Evolutionary conservation across 2,888 invertebrate species (phyloP), one percentile per base, ranked within the genome.

Genomic region (Ormyrus pomaceus): DNA sequence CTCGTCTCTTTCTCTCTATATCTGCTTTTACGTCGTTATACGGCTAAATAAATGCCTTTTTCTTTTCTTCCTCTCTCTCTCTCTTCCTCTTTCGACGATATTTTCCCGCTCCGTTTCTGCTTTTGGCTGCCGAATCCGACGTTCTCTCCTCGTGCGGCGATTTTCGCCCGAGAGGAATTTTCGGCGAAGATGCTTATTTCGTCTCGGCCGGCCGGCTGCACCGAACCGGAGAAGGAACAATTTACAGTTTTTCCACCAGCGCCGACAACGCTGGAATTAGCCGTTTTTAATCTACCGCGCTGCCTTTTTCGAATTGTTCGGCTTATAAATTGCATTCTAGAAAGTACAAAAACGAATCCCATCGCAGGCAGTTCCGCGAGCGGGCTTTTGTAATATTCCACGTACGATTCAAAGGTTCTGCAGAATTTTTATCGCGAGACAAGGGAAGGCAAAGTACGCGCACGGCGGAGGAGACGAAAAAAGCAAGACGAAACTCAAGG

Each of bases 401-500:
- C 66, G 68, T 65, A 34, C 13, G 45, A 64, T 3, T 51, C 56
- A 48, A 72, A 72, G 34, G 62, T 72, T 74, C 51, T 9, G 64
- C 58, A 46, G 65, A 74, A 74, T 74, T 65, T 74, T 64, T 66
- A 74, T 66, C 66, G 66, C 5, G n/a, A 13, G 65, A 58, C 58
- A 13, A 70, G 70, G 58, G 58, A 46, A 51, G 70, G 58, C 1
- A n/a, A 34, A 34, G 34, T 34, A 4, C 34, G 58, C 48, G 48
- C 9, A 50, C 10, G 13, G 51, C n/a, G 61, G 50, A 77, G 65
- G 50, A 79, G 71, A 58, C 73, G 34, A 19, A 51, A 56, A 64
- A 64, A 66, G 66, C 65, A 61, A 10, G 46, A 56, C 34, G 59
- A 58, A 56, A 9, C 13, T 55, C 62, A 73, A 73, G 64, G 72